Evolutionary conservation across 2,888 invertebrate species (phyloP).

Genomic region (Himalopsyche anomala): DNA sequence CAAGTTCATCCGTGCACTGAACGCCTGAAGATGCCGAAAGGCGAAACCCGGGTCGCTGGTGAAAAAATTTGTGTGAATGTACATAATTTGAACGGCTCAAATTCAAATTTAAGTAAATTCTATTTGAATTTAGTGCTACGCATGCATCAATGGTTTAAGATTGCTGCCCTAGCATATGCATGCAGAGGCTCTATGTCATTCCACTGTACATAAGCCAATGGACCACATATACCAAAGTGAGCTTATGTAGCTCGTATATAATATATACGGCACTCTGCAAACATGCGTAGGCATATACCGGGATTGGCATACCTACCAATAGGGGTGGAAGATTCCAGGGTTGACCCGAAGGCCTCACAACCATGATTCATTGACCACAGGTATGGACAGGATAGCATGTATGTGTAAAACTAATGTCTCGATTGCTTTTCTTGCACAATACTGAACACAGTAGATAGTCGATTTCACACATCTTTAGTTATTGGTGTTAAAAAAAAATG

Average conservation of each 20-base stretch:
- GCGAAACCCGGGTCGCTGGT: too few relatives aligned
- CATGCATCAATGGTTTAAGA: background rate
- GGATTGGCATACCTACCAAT: slow-evolving; percentile 27
- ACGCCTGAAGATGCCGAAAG: too few relatives aligned
- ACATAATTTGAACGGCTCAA: too few relatives aligned
- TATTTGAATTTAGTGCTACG: background rate
- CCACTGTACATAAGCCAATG: slow-evolving; percentile 22
- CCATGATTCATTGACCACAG: too few relatives aligned
- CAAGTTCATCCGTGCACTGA: too few relatives aligned
- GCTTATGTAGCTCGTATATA: slow-evolving; percentile 38
- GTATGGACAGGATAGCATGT: too few relatives aligned
- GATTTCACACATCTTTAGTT: too few relatives aligned
- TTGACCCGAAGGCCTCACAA: background rate
- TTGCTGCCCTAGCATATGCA: slow-evolving; percentile 23
- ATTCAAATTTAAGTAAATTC: background rate
- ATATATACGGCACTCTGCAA: slow-evolving; percentile 28
- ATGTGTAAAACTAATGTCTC: too few relatives aligned
- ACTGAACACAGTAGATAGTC: too few relatives aligned
- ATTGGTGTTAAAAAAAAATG: too few relatives aligned
- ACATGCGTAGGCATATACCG: slow-evolving; percentile 38
- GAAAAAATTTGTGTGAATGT: too few relatives aligned
- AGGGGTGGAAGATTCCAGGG: slow-evolving; percentile 1
- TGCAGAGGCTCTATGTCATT: slow-evolving; percentile 38
- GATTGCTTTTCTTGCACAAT: too few relatives aligned
- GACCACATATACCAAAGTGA: slow-evolving; percentile 38